A percentile compares a stretch with the other conserved stretches of the same genome.
Conservation (phyloP, 2,797 vertebrate genomes). For the Pristis pectinata region DNA sequence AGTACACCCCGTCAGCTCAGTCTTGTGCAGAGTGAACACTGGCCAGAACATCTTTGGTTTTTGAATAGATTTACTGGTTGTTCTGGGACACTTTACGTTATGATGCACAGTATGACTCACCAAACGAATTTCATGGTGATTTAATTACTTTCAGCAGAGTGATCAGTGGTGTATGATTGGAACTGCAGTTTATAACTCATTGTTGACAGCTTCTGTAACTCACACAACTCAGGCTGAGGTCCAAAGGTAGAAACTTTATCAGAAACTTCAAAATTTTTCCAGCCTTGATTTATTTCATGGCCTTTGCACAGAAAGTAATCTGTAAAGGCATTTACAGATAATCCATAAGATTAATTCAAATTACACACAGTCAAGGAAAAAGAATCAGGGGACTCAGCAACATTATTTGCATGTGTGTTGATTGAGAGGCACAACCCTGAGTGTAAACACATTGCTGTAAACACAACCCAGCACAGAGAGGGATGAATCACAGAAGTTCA, state of each 20-base stretch:
- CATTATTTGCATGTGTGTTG: neutral
- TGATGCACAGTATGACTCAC: neutral
- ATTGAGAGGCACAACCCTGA: neutral
- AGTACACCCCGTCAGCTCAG: neutral
- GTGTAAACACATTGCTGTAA: neutral
- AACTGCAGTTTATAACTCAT: neutral
- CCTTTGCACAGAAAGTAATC: neutral
- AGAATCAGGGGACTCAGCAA: neutral
- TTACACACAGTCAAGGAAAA: neutral
- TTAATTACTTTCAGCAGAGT: neutral
- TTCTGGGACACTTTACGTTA: neutral
- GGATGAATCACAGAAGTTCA: neutral
- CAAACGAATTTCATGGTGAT: neutral
- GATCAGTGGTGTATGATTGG: neutral
- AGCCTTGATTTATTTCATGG: neutral
- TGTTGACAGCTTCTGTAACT: neutral
- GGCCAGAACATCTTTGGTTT: neutral
- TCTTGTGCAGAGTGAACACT: neutral
- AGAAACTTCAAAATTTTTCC: neutral
- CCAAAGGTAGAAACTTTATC: neutral
- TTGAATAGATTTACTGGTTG: neutral
- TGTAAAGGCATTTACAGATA: neutral
- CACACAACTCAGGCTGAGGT: neutral
- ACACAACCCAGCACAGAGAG: neutral
- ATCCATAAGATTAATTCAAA: neutral